Evolutionary conservation across 2,888 invertebrate genomes (phyloP), one percentile per base, ranked within the genome.

Genomic region (Chrysodeixis includens): DNA sequence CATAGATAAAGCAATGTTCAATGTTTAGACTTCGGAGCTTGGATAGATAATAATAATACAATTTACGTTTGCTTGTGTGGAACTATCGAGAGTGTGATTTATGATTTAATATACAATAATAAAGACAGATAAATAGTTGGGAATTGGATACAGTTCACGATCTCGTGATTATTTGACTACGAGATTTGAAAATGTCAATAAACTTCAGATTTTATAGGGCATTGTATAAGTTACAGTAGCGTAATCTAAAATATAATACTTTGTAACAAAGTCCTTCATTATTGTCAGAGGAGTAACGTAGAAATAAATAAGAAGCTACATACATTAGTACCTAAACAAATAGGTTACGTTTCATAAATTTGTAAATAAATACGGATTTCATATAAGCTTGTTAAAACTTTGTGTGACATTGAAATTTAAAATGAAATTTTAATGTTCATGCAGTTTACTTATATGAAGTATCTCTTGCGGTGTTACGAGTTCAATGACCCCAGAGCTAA

Each of bases 1-100:
- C 59, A 63, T 16, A 22, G 55, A 22, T n/a, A 52, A 20, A 16
- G 12, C n/a, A 51, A 46, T 58, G 30, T 56, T 16, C 30, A 46
- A 5, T 30, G 2, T 44, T 46, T 14, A 26, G 26, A 56, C 22
- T 30, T 68, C 40, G 20, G 40, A 26, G 2, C 6, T 6, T 30
- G 16, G 40, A 20, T 12, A 44, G 20, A 56, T 20, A 52, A 16
- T 12, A 2, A 52, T 30, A n/a, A n/a, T n/a, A n/a, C n/a, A n/a
- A n/a, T n/a, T n/a, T n/a, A n/a, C n/a, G n/a, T n/a, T 6, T 26
- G 6, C 26, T 26, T 26, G 26, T 26, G 2, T 26, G 6, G 26
- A 26, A 44, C 32, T 22, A 44, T 58, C 7, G 46, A 12, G 9
- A 4, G 7, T 18, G 12, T 20, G 18, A 49, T 49, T 49, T 20